Evolutionary conservation across 2,113 vertebrate species (phyloP), one percentile per base, ranked within the genome.

Genomic region (Hepsetus odoe): DNA sequence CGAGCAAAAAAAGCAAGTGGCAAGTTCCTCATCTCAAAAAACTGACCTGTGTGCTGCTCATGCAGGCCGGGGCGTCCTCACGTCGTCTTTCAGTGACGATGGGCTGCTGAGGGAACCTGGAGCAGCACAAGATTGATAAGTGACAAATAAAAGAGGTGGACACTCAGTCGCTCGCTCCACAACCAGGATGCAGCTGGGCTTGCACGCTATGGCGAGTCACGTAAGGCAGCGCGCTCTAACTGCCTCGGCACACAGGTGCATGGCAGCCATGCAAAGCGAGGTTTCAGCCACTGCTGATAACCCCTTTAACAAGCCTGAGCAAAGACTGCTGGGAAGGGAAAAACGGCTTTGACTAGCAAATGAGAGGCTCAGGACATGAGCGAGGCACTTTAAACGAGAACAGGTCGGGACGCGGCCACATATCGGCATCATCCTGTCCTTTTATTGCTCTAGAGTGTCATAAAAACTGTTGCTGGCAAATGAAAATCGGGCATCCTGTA

Each of bases 331-430:
- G 62, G 58, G 65, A 74, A 44, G 66, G 59, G 55, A 84, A 75
- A 73, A 61, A 73, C 46, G 62, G 5, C 84, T 94, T 94, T 94
- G 92, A 90, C 85, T 92, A 71, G 72, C 90, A 94, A 94, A 94
- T 90, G 71, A 71, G 72, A 24, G 26, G 49, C 46, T 79, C 62
- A 24, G 56, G 49, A 62, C 53, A 38, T 78, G 64, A 46, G 35
- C 4, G 18, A 72, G 55, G 7, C 18, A 42, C 77, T 76, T 16
- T 11, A 51, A 59, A 49, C 2, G 14, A 9, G 67, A 74, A 53
- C 32, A 62, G 26, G 44, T 42, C 66, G 42, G 24, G 64, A 64
- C 12, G 61, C 71, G 72, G 55, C 0, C 30, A 64, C 35, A 68
- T 14, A 20, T 14, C 24, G 24, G 10, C 62, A 8, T 32, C 42